Evolutionary conservation across 1,140 invertebrate species (phyloP).

Genomic region (Steinernema khuongi): DNA sequence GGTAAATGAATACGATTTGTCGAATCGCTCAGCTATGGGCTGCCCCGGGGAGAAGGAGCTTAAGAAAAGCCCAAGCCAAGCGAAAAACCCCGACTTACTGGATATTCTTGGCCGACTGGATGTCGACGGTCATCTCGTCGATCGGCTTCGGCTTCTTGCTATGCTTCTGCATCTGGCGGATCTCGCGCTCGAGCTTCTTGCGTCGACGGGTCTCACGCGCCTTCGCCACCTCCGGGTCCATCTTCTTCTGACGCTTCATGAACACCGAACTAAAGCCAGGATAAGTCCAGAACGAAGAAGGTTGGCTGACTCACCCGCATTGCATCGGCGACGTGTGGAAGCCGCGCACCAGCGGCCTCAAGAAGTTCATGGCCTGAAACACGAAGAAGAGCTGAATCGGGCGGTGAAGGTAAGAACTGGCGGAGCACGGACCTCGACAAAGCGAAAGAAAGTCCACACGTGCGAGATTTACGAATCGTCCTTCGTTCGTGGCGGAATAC

Average conservation of each 20-base stretch:
- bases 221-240: conserved; percentile 57
- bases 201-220: conserved; percentile 44
- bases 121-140: conserved; percentile 50
- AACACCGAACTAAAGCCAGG: conserved; percentile 31
- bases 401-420: too few relatives aligned
- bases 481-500: too few relatives aligned
- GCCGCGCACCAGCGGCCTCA: conserved; percentile 2
- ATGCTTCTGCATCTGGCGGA: conserved; percentile 51
- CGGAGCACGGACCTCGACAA: too few relatives aligned
- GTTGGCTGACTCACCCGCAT: neutral
- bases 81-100: conserved; percentile 32
- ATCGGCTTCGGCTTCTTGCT: conserved; percentile 57
- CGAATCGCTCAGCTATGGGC: conserved; percentile 2
- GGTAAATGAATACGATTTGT: conserved; percentile 14
- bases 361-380: conserved; percentile 6
- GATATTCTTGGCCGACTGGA: conserved; percentile 49
- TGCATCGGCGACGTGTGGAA: neutral
- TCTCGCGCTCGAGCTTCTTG: conserved; percentile 51
- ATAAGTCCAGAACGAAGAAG: neutral
- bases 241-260: conserved; percentile 52
- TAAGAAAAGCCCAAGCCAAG: neutral
- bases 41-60: too few relatives aligned
- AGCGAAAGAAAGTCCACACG: too few relatives aligned
- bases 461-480: too few relatives aligned
- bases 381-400: too few relatives aligned